Evolutionary conservation across 2,113 vertebrate species (phyloP).

Genomic region (Panurus biarmicus): DNA sequence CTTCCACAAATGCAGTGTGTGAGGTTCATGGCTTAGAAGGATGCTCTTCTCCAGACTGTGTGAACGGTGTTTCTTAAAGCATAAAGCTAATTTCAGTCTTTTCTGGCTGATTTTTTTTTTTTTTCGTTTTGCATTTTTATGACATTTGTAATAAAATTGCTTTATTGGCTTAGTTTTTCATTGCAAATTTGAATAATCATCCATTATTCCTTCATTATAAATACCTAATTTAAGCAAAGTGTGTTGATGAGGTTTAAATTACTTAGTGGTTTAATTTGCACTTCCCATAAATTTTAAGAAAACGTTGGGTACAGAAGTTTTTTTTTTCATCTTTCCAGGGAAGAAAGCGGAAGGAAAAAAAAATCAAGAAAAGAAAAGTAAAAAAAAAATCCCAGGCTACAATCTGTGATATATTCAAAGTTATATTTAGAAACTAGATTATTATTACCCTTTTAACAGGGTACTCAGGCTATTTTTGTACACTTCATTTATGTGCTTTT

Average conservation of each 20-base stretch:
- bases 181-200: background rate
- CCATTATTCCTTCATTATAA: background rate
- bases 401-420: background rate
- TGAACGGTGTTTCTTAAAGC: background rate
- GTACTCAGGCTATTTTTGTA: background rate
- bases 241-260: constrained; percentile 14
- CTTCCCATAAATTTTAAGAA: background rate
- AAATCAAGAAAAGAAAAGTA: background rate
- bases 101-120: background rate
- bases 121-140: background rate
- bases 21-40: background rate
- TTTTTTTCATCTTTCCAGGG: background rate
- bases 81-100: background rate
- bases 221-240: background rate
- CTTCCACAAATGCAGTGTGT: background rate
- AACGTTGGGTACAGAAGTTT: background rate
- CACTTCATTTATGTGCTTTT: background rate
- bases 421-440: background rate
- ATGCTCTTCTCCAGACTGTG: background rate
- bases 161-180: background rate
- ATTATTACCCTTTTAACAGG: background rate
- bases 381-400: background rate
- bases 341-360: background rate
- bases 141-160: background rate
- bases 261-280: background rate